Percentiles rank a stretch among this genome's conserved stretches.
Conservation (phyloP, 2,113 vertebrate species). For the Manacus vitellinus region DNA sequence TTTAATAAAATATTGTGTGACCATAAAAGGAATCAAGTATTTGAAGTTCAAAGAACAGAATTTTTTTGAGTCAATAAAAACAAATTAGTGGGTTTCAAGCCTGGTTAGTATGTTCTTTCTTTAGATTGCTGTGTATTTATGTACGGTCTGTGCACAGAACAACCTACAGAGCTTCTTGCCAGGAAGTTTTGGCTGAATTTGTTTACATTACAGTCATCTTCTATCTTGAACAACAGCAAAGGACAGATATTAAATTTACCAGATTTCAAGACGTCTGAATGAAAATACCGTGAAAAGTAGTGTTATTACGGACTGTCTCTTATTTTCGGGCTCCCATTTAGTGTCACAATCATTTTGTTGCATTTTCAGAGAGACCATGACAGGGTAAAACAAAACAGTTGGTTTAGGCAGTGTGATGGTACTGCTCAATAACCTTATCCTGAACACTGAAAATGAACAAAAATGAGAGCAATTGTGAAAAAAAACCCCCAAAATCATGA, state of each 20-base stretch:
- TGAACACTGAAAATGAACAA: neutral
- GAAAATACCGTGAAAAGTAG: neutral
- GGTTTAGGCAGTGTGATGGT: neutral
- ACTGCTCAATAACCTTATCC: neutral
- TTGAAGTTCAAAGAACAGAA: slow-evolving; percentile 32
- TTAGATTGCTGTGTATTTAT: neutral
- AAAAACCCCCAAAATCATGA: neutral
- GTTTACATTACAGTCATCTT: neutral
- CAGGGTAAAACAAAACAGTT: neutral
- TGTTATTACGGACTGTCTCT: neutral
- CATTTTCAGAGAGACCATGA: neutral
- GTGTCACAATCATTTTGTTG: neutral
- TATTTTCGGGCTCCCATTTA: neutral
- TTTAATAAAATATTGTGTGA: neutral
- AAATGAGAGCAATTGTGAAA: neutral
- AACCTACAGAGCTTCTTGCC: neutral
- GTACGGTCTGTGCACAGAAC: neutral
- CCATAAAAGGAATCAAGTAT: slow-evolving; percentile 4
- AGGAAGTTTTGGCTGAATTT: neutral
- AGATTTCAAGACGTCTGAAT: neutral
- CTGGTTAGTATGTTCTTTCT: neutral
- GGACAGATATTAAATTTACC: neutral
- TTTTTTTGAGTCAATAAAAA: neutral
- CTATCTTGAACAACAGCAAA: neutral
- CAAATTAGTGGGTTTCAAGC: neutral